Evolutionary conservation across 2,888 invertebrate species (phyloP).

Genomic region (Hesperia comma): DNA sequence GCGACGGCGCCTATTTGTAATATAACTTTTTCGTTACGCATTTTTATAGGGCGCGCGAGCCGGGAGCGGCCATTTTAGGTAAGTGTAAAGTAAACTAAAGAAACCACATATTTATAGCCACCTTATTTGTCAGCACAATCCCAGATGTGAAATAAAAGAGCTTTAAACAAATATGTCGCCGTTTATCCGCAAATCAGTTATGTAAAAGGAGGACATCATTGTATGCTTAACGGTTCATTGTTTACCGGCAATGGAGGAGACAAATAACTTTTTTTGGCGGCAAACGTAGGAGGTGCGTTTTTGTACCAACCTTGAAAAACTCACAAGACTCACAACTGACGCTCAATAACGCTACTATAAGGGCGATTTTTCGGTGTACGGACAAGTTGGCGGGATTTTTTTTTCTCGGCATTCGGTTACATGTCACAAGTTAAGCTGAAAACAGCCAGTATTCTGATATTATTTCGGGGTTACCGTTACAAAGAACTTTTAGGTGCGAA

Average conservation of each 20-base stretch:
- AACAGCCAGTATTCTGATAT: constrained; percentile 60
- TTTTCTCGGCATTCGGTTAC: constrained; percentile 72
- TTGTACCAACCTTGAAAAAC: constrained; percentile 48
- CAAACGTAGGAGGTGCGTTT: constrained; percentile 64
- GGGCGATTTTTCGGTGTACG: constrained; percentile 40
- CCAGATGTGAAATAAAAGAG: constrained; percentile 29
- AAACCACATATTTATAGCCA: constrained; percentile 23
- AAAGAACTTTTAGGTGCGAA: constrained; percentile 16
- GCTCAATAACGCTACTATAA: constrained; percentile 38
- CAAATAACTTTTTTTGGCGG: constrained; percentile 72
- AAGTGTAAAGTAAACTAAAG: constrained; percentile 26
- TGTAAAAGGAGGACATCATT: constrained; percentile 53
- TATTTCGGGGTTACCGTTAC: constrained; percentile 66
- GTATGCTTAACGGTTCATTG: constrained; percentile 76
- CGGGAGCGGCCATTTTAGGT: neutral
- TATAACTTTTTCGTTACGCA: neutral
- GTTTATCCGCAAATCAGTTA: constrained; percentile 44
- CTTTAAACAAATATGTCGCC: constrained; percentile 37
- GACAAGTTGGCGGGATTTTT: constrained; percentile 51
- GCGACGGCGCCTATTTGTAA: too few relatives aligned
- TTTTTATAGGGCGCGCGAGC: neutral
- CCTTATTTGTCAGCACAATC: constrained; percentile 38
- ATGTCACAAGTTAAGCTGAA: constrained; percentile 55
- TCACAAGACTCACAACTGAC: neutral
- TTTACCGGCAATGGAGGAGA: constrained; percentile 66